Base-by-base conservation (phyloP, 1,140 invertebrate genomes). In the Acromyrmex echinatior region DNA sequence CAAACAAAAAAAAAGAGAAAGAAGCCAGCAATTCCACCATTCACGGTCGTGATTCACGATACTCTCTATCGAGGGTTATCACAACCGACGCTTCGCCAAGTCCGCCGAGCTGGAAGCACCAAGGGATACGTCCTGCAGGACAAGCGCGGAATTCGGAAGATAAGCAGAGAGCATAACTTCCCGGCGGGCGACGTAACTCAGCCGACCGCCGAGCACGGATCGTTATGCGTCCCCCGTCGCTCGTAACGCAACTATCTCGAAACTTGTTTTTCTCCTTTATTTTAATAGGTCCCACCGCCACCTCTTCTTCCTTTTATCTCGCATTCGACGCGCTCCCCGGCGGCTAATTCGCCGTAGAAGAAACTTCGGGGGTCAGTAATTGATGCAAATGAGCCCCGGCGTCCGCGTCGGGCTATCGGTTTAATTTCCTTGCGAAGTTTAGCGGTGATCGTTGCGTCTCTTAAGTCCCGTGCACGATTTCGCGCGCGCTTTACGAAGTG, bases 241-340 rank as follows among this genome's bases (percentile, higher is more conserved):
- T 94, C 94, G 94, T 95, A 94, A 94, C 92, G 91, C 91, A 93
- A 94, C 92, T 94, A 94, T 94, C 94, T 95, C 92, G 88, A 92
- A 93, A 95, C 92, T 94, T 94, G 93, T 95, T 95, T 95, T 95
- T 94, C 94, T 93, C 91, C 88, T 93, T 93, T 94, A 92, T 93
- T 93, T 93, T 93, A 93, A 94, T 93, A 94, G 93, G 89, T 93
- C 92, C 87, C 88, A 86, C 86, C 80, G 73, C 87, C 84, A 70
- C 74, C 79, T 87, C 87, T 89, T 88, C 70, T 88, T 92, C 87
- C 91, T 92, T 93, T 94, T 93, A 93, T 93, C 92, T 92, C 77
- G 92, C 86, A 89, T 94, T 93, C 92, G 91, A 92, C 89, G 91
- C 91, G 85, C 87, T 93, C 93, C 92, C 92, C 81, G 87, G 92